A percentile compares a stretch with the other conserved stretches of the same genome.
Conservation (phyloP, 2,888 invertebrate species). For the Lasioglossum marginatum region DNA sequence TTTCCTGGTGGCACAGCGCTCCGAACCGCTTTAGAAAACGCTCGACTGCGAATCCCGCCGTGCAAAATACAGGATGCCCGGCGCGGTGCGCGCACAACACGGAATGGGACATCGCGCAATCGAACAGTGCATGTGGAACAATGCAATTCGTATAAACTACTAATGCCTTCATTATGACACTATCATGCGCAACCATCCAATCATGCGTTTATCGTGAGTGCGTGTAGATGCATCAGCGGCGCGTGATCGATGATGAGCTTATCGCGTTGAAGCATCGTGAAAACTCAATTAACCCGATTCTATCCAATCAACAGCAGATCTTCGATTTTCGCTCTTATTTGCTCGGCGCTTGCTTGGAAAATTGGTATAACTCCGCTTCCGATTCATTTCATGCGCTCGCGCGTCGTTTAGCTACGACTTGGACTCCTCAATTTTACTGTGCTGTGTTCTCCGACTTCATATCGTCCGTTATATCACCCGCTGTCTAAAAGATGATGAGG, state of each 20-base stretch:
- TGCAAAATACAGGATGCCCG: constrained; percentile 37
- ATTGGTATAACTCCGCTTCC: not conserved
- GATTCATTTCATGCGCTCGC: not conserved
- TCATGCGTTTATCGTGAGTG: constrained; percentile 33
- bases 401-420: not conserved
- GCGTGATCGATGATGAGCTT: constrained; percentile 10
- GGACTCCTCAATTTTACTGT: not conserved
- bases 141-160: constrained; percentile 33
- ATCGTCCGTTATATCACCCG: too few species aligned
- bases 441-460: not conserved
- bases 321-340: not conserved
- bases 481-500: too few species aligned
- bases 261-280: constrained; percentile 26
- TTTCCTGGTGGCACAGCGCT: constrained; percentile 55
- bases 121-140: constrained; percentile 15
- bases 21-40: constrained; percentile 57
- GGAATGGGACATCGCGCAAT: not conserved
- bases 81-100: not conserved
- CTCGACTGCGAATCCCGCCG: constrained; percentile 33
- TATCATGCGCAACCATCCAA: constrained; percentile 48
- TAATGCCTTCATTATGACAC: constrained; percentile 54
- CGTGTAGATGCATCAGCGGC: not conserved
- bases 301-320: not conserved
- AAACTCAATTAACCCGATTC: constrained; percentile 35
- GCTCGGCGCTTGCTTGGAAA: not conserved